These are phyloP conservation scores for Ptychadena robeensis DNA, from an alignment of 2,797 vertebrate species.

Conservation along the genomic window DNA sequence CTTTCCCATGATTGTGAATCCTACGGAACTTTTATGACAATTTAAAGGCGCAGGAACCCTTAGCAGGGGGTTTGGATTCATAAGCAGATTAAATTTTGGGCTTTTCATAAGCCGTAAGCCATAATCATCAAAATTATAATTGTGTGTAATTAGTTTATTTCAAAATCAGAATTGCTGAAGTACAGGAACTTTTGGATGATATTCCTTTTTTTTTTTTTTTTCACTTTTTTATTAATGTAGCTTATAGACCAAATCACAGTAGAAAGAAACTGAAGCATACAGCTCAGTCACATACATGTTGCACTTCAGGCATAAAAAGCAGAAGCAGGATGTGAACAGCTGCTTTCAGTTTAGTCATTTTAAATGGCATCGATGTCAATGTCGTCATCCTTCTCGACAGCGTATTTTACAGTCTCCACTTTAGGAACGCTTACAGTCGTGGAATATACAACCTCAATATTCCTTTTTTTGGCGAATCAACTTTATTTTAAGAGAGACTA, in stretches of 20 bases:
- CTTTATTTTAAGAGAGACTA: too few relatives aligned
- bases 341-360: conserved; percentile 74
- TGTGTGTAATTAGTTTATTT: too few relatives aligned
- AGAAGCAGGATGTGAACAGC: conserved; percentile 69
- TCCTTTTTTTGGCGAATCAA: too few relatives aligned
- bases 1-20: too few relatives aligned
- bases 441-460: conserved; percentile 98
- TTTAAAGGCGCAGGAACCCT: too few relatives aligned
- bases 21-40: too few relatives aligned
- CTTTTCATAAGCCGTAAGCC: too few relatives aligned
- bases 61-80: too few relatives aligned
- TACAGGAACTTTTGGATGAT: too few relatives aligned
- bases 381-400: conserved; percentile 89
- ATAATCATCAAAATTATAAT: too few relatives aligned
- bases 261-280: conserved; percentile 74
- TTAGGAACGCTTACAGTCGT: conserved; percentile 90
- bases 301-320: conserved; percentile 78
- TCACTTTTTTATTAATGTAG: conserved; percentile 69
- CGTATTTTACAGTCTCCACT: conserved; percentile 93
- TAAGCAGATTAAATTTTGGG: too few relatives aligned
- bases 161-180: too few relatives aligned
- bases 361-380: conserved; percentile 98
- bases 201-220: not conserved
- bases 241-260: conserved; percentile 77
- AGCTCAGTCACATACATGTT: conserved; percentile 76